These are phyloP conservation scores for Neoarius graeffei DNA, from an alignment of 2,113 vertebrate species.

Conservation along the genomic window DNA sequence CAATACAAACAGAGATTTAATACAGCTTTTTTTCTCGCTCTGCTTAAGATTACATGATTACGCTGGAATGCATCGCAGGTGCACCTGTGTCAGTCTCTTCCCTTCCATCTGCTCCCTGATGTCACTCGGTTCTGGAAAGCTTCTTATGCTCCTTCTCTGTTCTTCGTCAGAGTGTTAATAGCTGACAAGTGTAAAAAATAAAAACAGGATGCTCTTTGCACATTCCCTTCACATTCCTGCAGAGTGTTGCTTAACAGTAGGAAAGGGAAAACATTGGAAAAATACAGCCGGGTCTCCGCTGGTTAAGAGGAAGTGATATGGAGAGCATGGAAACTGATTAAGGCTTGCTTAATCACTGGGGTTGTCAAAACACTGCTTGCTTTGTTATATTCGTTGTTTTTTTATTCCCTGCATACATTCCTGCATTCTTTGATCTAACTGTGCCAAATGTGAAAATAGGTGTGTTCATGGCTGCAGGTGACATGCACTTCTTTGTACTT, in stretches of 20 bases:
- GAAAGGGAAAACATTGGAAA: slow-evolving; percentile 65
- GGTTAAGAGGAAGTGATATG: slow-evolving; percentile 63
- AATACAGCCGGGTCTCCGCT: slow-evolving; percentile 60
- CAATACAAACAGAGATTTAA: neutral
- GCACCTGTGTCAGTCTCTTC: slow-evolving; percentile 14
- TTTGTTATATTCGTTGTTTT: slow-evolving; percentile 55
- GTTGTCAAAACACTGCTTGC: slow-evolving; percentile 65
- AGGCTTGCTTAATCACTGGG: slow-evolving; percentile 68
- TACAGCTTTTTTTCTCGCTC: neutral
- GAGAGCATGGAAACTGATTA: slow-evolving; percentile 71
- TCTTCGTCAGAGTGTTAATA: slow-evolving; percentile 47
- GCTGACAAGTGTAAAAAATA: slow-evolving; percentile 63
- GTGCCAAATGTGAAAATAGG: neutral
- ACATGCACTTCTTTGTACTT: neutral
- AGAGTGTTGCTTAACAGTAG: slow-evolving; percentile 61
- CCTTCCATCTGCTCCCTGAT: neutral
- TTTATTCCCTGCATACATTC: slow-evolving; percentile 53
- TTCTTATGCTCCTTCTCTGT: neutral
- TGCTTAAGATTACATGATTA: neutral
- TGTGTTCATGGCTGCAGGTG: slow-evolving; percentile 27
- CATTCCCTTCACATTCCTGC: slow-evolving; percentile 76
- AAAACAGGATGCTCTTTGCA: slow-evolving; percentile 84
- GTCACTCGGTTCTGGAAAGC: slow-evolving; percentile 30
- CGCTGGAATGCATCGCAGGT: slow-evolving; percentile 3
- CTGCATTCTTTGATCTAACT: slow-evolving; percentile 22